Conservation (phyloP, 2,888 invertebrate species). For the Tanypteryx hageni region DNA sequence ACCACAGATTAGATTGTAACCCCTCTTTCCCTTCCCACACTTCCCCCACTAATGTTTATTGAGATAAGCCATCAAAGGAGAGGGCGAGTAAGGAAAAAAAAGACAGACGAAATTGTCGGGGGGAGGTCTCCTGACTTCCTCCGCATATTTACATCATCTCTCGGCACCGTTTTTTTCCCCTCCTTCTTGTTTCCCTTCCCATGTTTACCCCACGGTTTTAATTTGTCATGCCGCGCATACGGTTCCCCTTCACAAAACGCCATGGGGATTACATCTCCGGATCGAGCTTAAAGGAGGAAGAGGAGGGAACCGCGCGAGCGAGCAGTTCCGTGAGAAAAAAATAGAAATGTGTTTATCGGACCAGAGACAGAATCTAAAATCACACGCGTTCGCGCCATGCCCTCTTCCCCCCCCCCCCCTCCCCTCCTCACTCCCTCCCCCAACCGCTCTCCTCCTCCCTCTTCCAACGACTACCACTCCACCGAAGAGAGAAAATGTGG, state of each 20-base stretch:
- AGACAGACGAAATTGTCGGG: constrained; percentile 33
- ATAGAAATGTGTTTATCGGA: constrained; percentile 63
- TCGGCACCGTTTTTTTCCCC: constrained; percentile 29
- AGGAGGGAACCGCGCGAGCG: neutral
- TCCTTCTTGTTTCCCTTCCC: constrained; percentile 22
- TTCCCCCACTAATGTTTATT: constrained; percentile 56
- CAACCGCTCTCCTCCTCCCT: neutral
- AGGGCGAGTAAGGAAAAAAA: constrained; percentile 15
- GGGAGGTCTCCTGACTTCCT: constrained; percentile 44
- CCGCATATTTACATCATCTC: constrained; percentile 51
- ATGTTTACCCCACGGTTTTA: constrained; percentile 60
- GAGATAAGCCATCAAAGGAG: constrained; percentile 56
- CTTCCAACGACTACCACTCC: constrained; percentile 8
- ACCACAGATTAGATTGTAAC: constrained; percentile 52
- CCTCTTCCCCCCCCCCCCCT: neutral
- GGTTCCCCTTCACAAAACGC: constrained; percentile 44
- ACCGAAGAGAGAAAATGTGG: constrained; percentile 35
- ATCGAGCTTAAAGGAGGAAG: neutral
- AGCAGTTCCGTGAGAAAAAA: constrained; percentile 41
- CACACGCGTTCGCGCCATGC: constrained; percentile 25
- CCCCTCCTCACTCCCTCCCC: neutral
- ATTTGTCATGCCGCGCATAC: constrained; percentile 60
- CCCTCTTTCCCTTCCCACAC: constrained; percentile 26
- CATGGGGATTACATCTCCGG: constrained; percentile 53
- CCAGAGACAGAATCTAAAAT: constrained; percentile 60